These are phyloP conservation scores for Hyles vespertilio DNA, from an alignment of 1,140 invertebrate species.

Conservation along the genomic window DNA sequence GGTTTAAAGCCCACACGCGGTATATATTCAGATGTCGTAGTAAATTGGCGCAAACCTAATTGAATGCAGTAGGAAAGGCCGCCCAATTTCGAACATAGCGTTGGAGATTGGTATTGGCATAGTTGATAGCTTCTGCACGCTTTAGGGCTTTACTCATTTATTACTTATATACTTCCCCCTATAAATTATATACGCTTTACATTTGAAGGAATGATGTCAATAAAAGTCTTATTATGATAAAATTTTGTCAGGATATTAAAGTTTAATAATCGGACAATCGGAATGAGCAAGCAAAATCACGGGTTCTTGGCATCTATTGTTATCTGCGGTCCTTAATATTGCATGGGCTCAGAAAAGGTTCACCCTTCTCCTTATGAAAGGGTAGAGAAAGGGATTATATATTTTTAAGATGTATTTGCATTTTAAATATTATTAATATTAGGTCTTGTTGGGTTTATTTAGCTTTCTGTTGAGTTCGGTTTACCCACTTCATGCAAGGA, in stretches of 20 bases:
- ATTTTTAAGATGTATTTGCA: too few relatives aligned
- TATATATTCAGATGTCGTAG: background rate
- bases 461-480: too few relatives aligned
- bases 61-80: slow-evolving; percentile 15
- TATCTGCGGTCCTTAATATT: too few relatives aligned
- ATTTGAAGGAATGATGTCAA: background rate
- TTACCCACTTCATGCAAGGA: too few relatives aligned
- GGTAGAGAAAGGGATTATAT: too few relatives aligned
- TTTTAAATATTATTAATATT: too few relatives aligned
- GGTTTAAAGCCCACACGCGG: background rate
- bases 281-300: background rate
- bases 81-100: slow-evolving; percentile 10
- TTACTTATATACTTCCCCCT: background rate
- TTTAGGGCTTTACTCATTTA: background rate
- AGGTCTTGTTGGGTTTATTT: too few relatives aligned
- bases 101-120: slow-evolving; percentile 12
- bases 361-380: too few relatives aligned
- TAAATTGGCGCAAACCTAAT: slow-evolving; percentile 20
- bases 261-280: background rate
- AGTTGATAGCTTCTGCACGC: background rate
- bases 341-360: too few relatives aligned
- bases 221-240: background rate
- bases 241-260: background rate
- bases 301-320: too few relatives aligned
- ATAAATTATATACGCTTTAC: background rate